Conservation (phyloP, 2,888 invertebrate species). For the Ennomos erosarius region DNA sequence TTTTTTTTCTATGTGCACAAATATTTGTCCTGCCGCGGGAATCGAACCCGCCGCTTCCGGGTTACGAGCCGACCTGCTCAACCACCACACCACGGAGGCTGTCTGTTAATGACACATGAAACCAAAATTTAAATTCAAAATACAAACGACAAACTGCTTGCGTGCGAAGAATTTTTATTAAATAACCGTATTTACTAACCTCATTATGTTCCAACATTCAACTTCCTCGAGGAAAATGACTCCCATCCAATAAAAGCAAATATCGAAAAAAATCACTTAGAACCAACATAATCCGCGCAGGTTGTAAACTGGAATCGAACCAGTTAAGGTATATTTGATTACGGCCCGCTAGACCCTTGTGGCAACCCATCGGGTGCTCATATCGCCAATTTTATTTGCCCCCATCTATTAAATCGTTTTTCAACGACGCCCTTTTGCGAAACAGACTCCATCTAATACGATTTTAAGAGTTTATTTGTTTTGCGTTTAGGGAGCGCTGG, state of each 20-base stretch:
- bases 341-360: constrained; percentile 59
- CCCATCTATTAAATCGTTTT: constrained; percentile 73
- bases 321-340: constrained; percentile 78
- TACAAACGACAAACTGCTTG: not conserved
- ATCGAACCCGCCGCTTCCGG: no score
- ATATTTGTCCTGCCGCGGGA: no score
- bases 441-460: constrained; percentile 55
- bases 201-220: constrained; percentile 9
- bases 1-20: no score
- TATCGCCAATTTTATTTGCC: constrained; percentile 71
- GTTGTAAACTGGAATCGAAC: constrained; percentile 64
- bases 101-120: no score
- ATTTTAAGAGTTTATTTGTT: constrained; percentile 52
- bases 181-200: constrained; percentile 6
- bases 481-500: constrained; percentile 36
- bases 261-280: constrained; percentile 59
- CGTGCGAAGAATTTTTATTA: not conserved
- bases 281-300: constrained; percentile 59
- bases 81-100: no score
- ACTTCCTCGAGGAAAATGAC: constrained; percentile 30
- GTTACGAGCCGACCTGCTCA: no score
- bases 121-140: no score
- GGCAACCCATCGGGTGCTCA: constrained; percentile 56
- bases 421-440: constrained; percentile 62
- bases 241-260: constrained; percentile 25